Evolutionary conservation across 2,797 vertebrate species (phyloP).

Genomic region (Oreochromis mossambicus): DNA sequence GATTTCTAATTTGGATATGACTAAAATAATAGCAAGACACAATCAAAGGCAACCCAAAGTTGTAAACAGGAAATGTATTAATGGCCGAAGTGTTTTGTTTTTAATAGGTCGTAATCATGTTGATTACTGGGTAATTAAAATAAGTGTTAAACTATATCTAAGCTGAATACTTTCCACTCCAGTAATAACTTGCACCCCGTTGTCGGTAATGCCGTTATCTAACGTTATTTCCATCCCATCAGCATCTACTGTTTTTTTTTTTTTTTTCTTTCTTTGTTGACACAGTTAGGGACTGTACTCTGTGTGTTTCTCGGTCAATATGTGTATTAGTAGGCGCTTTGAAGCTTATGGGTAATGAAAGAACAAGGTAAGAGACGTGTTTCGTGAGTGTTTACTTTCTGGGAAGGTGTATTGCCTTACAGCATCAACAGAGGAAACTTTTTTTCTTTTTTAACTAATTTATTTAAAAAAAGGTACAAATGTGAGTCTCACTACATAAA

Average conservation of each 20-base stretch:
- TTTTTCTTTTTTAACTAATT: background rate
- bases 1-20: background rate
- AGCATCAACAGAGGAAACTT: background rate
- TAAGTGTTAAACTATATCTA: background rate
- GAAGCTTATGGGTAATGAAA: background rate
- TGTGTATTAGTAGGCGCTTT: background rate
- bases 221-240: background rate
- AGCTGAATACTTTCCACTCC: background rate
- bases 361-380: background rate
- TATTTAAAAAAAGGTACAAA: background rate
- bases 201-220: background rate
- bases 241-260: background rate
- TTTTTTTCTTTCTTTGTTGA: background rate
- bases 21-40: background rate
- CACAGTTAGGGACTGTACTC: background rate
- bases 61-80: background rate
- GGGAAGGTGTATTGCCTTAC: background rate
- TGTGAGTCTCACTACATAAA: background rate
- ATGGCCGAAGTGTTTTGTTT: background rate
- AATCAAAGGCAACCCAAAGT: background rate
- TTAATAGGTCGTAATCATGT: background rate
- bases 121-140: background rate
- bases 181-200: background rate
- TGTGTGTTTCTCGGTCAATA: background rate
- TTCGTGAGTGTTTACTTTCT: background rate